A percentile compares a stretch with the other conserved stretches of the same genome.
phyloP scores from a whole-genome alignment of 1,140 invertebrate genomes.

The Hesperophylax magnus region DNA sequence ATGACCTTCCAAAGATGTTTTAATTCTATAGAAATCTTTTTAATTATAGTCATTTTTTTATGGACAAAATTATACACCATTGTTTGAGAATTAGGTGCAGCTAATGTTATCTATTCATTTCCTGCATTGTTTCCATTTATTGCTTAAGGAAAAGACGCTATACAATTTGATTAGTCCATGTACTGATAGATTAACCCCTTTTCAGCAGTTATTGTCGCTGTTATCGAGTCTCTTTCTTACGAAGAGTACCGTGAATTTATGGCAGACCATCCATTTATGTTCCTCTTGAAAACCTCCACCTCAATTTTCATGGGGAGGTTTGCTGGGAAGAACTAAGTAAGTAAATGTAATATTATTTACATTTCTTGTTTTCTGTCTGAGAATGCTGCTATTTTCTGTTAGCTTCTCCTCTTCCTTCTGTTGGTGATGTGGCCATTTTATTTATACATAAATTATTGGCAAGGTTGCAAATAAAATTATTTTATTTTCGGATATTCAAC shows the following conservation, averaged over 20 bases:
- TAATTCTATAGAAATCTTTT: neutral
- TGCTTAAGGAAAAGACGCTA: neutral
- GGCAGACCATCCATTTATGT: neutral
- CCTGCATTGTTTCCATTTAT: neutral
- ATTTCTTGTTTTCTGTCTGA: neutral
- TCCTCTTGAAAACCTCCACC: neutral
- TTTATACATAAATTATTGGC: neutral
- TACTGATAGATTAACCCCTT: neutral
- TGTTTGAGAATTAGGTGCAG: neutral
- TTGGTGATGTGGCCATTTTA: neutral
- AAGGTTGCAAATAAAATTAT: neutral
- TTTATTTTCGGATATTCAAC: neutral
- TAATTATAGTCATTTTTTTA: neutral
- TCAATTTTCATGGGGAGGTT: neutral
- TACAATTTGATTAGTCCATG: neutral
- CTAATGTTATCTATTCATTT: neutral
- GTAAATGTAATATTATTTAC: neutral
- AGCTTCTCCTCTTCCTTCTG: neutral
- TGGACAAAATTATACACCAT: neutral
- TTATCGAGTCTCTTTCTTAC: neutral
- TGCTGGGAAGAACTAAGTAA: neutral
- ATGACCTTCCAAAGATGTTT: neutral
- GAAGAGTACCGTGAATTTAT: neutral
- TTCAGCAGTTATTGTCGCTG: neutral
- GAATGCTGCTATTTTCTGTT: neutral